phyloP scores from a whole-genome alignment of 1,140 invertebrate species.

The Ctenoplectra terminalis region DNA sequence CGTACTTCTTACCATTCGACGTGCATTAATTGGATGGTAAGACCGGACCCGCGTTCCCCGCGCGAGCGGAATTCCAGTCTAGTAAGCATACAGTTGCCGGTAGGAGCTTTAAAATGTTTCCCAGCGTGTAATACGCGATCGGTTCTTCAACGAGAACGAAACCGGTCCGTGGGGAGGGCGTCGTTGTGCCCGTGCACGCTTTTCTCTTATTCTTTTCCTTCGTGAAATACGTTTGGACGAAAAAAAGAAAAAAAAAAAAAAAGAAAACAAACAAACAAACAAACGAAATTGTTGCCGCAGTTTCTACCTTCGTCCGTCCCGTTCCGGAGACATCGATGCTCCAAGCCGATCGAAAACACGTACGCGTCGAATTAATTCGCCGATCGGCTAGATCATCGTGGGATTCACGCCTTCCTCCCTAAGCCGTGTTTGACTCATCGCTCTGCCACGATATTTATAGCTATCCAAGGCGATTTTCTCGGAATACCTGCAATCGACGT shows the following conservation, averaged over 20 bases:
- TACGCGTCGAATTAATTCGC: slow-evolving; percentile 8
- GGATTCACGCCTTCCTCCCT: not conserved
- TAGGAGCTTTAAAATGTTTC: slow-evolving; percentile 61
- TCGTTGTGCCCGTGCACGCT: not conserved
- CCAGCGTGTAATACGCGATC: slow-evolving; percentile 45
- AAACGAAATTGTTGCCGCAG: no score
- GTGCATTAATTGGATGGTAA: slow-evolving; percentile 69
- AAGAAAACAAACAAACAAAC: no score
- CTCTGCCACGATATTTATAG: slow-evolving; percentile 45
- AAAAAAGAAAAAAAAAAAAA: no score
- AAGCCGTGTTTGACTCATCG: slow-evolving; percentile 34
- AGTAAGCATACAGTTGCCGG: slow-evolving; percentile 70
- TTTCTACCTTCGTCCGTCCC: not conserved
- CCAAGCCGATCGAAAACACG: not conserved
- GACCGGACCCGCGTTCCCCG: slow-evolving; percentile 49
- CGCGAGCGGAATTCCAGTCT: slow-evolving; percentile 74
- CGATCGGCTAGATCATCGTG: not conserved
- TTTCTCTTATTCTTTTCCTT: not conserved
- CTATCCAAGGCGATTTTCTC: slow-evolving; percentile 22
- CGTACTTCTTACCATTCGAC: slow-evolving; percentile 55
- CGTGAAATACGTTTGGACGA: no score
- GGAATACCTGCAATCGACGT: slow-evolving; percentile 27
- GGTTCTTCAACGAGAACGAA: slow-evolving; percentile 7
- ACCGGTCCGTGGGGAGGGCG: not conserved
- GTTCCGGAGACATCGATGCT: not conserved